Conservation (phyloP, 1,140 invertebrate genomes). For the Daktulosphaira vitifoliae region DNA sequence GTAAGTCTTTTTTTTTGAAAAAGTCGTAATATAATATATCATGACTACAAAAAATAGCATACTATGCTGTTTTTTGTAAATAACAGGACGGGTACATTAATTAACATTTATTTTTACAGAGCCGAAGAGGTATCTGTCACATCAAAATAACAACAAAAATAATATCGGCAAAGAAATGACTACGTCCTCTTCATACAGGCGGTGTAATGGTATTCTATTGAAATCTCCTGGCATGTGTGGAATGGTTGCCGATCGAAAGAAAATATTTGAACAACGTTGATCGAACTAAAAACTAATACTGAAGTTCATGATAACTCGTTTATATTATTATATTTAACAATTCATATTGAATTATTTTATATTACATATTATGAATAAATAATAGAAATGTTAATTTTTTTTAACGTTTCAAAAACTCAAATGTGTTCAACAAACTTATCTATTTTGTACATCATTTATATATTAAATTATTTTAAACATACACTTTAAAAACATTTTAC, state of each 20-base stretch:
- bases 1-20: background rate
- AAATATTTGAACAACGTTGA: constrained; percentile 1
- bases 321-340: background rate
- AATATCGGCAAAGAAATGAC: too few relatives aligned
- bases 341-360: constrained; percentile 26
- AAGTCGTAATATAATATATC: too few relatives aligned
- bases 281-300: too few relatives aligned
- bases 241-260: constrained; percentile 24
- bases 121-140: constrained; percentile 10
- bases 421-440: constrained; percentile 14
- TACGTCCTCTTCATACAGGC: too few relatives aligned
- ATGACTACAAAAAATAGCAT: too few relatives aligned
- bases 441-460: constrained; percentile 7
- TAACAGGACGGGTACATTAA: too few relatives aligned
- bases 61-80: too few relatives aligned
- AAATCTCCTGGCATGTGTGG: constrained; percentile 20
- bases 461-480: background rate
- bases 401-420: constrained; percentile 1
- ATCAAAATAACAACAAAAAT: too few relatives aligned
- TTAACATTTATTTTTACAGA: constrained; percentile 4
- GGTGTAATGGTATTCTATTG: constrained; percentile 5
- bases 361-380: background rate
- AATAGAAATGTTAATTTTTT: background rate
- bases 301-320: too few relatives aligned
- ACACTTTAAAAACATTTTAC: too few relatives aligned